phyloP scores from a whole-genome alignment of 2,797 vertebrate species.

The Siniperca scherzeri region DNA sequence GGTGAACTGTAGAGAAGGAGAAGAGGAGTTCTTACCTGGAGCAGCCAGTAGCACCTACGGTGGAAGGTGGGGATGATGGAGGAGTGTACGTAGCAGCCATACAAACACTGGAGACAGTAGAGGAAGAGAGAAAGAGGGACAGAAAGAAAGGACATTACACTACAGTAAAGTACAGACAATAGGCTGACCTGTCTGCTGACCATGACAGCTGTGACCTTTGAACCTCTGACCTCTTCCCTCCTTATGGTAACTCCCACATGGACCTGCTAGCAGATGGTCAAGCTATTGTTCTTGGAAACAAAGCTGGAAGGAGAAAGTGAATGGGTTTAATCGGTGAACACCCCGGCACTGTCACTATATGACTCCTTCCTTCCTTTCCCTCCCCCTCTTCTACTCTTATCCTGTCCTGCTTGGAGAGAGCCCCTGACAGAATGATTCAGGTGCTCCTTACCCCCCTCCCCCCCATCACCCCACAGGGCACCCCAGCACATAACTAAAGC shows the following conservation, averaged over 20 bases:
- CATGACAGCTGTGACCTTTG: slow-evolving; percentile 67
- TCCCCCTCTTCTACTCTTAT: slow-evolving; percentile 18
- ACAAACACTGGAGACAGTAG: slow-evolving; percentile 91
- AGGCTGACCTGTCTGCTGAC: slow-evolving; percentile 50
- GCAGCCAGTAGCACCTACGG: slow-evolving; percentile 91
- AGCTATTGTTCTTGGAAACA: slow-evolving; percentile 72
- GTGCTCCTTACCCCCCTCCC: slow-evolving; percentile 44
- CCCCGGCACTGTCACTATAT: slow-evolving; percentile 27
- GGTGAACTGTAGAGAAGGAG: slow-evolving; percentile 40
- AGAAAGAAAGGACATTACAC: slow-evolving; percentile 56
- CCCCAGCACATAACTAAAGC: slow-evolving; percentile 77
- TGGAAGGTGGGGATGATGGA: slow-evolving; percentile 99
- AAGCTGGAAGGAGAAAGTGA: slow-evolving; percentile 52
- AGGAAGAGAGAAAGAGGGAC: slow-evolving; percentile 38
- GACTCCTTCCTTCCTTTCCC: slow-evolving; percentile 30
- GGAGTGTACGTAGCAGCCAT: slow-evolving; percentile 99
- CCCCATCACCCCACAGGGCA: slow-evolving; percentile 55
- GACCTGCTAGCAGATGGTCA: slow-evolving; percentile 69
- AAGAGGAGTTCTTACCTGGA: slow-evolving; percentile 84
- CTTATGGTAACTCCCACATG: slow-evolving; percentile 56
- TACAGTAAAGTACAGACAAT: slow-evolving; percentile 46
- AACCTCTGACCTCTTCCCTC: slow-evolving; percentile 41
- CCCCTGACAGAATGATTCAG: slow-evolving; percentile 77
- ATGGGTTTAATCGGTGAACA: slow-evolving; percentile 48
- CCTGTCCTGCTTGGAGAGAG: slow-evolving; percentile 54